A percentile compares a stretch with the other conserved stretches of the same genome.
phyloP scores from a whole-genome alignment of 2,888 invertebrate species.

The Tineola bisselliella region DNA sequence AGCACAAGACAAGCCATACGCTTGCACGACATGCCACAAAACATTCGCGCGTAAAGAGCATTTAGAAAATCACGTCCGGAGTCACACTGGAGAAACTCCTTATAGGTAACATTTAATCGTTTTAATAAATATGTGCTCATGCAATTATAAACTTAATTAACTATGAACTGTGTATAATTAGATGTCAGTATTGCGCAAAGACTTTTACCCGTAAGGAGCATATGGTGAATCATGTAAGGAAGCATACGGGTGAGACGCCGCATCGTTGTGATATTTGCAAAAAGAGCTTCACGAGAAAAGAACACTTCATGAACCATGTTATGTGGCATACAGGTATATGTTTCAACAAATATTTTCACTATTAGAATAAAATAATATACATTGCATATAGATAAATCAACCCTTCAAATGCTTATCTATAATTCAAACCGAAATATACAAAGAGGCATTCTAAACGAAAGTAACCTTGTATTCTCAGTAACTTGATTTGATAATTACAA shows the following conservation, averaged over 20 bases:
- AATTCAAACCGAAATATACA: too few species aligned
- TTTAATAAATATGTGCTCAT: background rate
- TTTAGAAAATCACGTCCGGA: conserved; percentile 83
- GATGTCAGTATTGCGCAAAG: conserved; percentile 79
- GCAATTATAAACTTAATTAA: too few species aligned
- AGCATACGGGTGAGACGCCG: conserved; percentile 80
- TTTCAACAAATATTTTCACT: background rate
- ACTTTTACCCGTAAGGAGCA: conserved; percentile 81
- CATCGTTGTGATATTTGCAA: conserved; percentile 82
- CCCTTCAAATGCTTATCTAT: too few species aligned
- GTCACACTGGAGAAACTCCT: conserved; percentile 86
- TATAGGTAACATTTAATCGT: conserved; percentile 61
- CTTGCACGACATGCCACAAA: conserved; percentile 86
- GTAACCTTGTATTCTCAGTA: too few species aligned
- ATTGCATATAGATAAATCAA: too few species aligned
- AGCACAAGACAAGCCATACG: conserved; percentile 85
- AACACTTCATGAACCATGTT: conserved; percentile 82
- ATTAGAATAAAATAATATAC: conserved; percentile 14
- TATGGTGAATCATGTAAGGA: conserved; percentile 81
- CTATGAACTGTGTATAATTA: conserved; percentile 21
- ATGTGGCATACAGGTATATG: conserved; percentile 77
- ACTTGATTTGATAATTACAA: too few species aligned
- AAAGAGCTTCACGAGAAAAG: conserved; percentile 80
- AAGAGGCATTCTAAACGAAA: too few species aligned
- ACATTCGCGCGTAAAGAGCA: conserved; percentile 89